These are phyloP conservation scores for Ptychochromis oligacanthus DNA, from an alignment of 2,113 vertebrate species.

Conservation along the genomic window DNA sequence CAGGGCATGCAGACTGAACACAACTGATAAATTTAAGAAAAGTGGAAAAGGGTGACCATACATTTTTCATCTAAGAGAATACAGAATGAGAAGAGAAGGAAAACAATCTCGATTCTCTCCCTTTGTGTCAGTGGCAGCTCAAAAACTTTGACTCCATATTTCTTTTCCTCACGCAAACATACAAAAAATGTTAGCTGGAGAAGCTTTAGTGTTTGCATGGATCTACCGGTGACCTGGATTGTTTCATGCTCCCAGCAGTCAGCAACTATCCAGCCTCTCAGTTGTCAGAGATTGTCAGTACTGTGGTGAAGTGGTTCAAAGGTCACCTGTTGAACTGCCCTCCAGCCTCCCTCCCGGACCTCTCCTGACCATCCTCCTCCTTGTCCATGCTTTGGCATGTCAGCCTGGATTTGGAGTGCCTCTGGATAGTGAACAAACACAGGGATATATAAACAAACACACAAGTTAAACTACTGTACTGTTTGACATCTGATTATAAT, in stretches of 20 bases:
- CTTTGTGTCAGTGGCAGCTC: neutral
- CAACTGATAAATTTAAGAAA: neutral
- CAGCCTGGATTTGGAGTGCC: slow-evolving; percentile 86
- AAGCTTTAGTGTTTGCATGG: neutral
- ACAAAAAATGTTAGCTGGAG: neutral
- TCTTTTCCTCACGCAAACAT: neutral
- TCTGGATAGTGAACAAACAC: slow-evolving; percentile 76
- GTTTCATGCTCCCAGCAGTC: neutral
- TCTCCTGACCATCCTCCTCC: slow-evolving; percentile 86
- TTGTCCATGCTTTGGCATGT: slow-evolving; percentile 85
- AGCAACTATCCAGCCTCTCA: slow-evolving; percentile 16
- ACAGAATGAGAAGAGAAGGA: neutral
- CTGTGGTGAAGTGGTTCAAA: slow-evolving; percentile 37
- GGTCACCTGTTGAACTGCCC: slow-evolving; percentile 88
- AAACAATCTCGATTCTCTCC: neutral
- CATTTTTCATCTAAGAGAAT: neutral
- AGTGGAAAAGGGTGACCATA: neutral
- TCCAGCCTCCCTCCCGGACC: slow-evolving; percentile 79
- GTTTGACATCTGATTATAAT: no score
- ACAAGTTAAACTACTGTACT: no score
- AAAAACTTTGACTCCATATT: neutral
- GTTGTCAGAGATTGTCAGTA: slow-evolving; percentile 23
- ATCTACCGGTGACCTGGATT: neutral
- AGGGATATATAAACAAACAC: neutral
- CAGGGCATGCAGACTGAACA: neutral